A percentile compares a stretch with the other conserved stretches of the same genome.
Conservation (phyloP, 2,113 vertebrate genomes). For the Brachypodius melanocephalos region DNA sequence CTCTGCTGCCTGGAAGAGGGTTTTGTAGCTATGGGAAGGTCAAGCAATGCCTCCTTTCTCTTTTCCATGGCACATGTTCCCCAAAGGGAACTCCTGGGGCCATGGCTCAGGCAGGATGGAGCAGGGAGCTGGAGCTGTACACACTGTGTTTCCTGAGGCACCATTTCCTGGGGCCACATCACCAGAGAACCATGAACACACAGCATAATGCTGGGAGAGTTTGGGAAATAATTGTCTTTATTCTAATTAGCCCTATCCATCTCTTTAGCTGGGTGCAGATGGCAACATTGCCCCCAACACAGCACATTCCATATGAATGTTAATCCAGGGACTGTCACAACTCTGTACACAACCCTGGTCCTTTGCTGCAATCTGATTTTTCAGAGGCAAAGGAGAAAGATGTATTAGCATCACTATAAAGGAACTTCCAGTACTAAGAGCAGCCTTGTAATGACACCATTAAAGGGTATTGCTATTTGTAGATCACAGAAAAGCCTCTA, state of each 20-base stretch:
- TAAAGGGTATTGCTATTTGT: conserved; percentile 48
- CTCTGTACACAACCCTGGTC: not conserved
- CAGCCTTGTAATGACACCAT: conserved; percentile 33
- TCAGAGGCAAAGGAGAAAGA: not conserved
- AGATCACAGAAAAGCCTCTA: conserved; percentile 56
- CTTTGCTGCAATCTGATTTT: not conserved
- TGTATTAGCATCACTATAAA: conserved; percentile 2
- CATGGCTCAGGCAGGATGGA: not conserved
- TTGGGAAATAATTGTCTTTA: not conserved
- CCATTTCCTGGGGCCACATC: not conserved
- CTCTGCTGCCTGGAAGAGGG: not conserved
- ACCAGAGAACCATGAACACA: not conserved
- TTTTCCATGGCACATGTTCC: not conserved
- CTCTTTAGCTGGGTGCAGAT: not conserved
- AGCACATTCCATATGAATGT: not conserved
- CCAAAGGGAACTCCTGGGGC: not conserved
- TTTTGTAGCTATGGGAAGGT: not conserved
- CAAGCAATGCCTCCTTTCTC: not conserved
- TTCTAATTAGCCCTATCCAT: not conserved
- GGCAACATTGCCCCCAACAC: not conserved
- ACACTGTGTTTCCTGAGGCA: not conserved
- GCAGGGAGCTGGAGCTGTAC: not conserved
- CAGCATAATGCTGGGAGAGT: not conserved
- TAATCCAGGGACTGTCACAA: not conserved
- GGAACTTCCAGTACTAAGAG: conserved; percentile 21